phyloP scores from a whole-genome alignment of 2,113 vertebrate genomes.

The Mola mola region DNA sequence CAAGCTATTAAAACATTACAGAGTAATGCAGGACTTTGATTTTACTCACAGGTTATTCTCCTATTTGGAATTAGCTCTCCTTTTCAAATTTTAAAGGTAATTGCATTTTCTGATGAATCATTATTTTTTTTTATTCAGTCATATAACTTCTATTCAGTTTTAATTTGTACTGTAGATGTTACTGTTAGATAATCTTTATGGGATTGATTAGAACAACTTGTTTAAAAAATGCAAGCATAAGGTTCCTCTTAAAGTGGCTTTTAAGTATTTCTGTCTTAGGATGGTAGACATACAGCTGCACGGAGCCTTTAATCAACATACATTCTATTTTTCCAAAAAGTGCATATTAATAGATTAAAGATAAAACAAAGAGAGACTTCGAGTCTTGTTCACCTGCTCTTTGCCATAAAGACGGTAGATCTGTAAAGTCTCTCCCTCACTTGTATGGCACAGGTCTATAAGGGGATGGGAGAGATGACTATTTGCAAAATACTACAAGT shows the following conservation, averaged over 20 bases:
- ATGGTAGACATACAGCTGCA: too few species aligned
- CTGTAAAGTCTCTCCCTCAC: slow-evolving; percentile 28
- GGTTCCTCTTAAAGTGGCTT: too few species aligned
- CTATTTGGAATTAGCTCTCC: slow-evolving; percentile 8
- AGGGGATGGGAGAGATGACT: slow-evolving; percentile 13
- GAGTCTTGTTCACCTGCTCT: slow-evolving; percentile 27
- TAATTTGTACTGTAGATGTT: too few species aligned
- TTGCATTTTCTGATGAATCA: too few species aligned
- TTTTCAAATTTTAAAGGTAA: too few species aligned
- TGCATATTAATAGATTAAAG: too few species aligned
- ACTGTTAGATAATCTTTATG: too few species aligned
- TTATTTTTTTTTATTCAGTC: slow-evolving; percentile 3
- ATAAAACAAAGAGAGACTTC: too few species aligned
- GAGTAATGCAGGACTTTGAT: slow-evolving; percentile 27
- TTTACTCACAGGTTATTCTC: too few species aligned
- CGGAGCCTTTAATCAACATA: too few species aligned
- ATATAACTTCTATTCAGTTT: slow-evolving; percentile 11
- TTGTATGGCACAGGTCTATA: slow-evolving; percentile 27
- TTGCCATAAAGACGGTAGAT: slow-evolving; percentile 20
- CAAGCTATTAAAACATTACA: slow-evolving; percentile 15
- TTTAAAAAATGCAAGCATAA: slow-evolving; percentile 24
- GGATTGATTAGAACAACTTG: slow-evolving; percentile 7
- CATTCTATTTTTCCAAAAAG: too few species aligned
- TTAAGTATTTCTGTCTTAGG: too few species aligned
- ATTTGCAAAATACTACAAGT: slow-evolving; percentile 46